phyloP scores from a whole-genome alignment of 2,797 vertebrate genomes.

The Xenops minutus region DNA sequence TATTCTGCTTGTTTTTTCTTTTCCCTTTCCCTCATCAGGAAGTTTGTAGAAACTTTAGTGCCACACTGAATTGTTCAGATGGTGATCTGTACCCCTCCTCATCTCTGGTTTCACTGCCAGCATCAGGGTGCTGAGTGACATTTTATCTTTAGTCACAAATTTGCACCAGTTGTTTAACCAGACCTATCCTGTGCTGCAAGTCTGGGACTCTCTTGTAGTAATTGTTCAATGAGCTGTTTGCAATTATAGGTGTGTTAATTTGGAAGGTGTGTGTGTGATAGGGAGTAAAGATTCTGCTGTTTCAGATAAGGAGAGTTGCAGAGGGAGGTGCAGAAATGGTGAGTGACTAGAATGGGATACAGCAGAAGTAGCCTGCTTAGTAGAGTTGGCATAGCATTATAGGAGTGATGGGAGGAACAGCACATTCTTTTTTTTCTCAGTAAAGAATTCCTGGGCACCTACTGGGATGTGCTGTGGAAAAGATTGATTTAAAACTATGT shows the following conservation, averaged over 20 bases:
- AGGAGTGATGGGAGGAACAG: not conserved
- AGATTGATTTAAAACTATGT: not conserved
- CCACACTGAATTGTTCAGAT: not conserved
- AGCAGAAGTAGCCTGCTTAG: not conserved
- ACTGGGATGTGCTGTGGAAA: not conserved
- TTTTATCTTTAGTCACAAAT: conserved; percentile 34
- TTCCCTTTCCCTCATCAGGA: conserved; percentile 65
- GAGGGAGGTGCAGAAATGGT: not conserved
- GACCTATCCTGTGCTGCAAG: not conserved
- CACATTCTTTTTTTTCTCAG: not conserved
- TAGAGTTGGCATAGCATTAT: not conserved
- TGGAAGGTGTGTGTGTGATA: not conserved
- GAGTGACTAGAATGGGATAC: not conserved
- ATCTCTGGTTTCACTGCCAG: conserved; percentile 40
- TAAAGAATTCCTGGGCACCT: not conserved
- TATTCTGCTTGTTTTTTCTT: conserved; percentile 41
- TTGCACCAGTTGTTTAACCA: conserved; percentile 40
- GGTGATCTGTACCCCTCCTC: conserved; percentile 12
- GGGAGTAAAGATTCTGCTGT: not conserved
- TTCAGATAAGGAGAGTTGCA: not conserved
- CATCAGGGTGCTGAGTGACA: not conserved
- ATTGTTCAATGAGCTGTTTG: not conserved
- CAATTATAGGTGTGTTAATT: not conserved
- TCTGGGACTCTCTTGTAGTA: not conserved
- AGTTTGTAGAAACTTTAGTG: conserved; percentile 32